Percentiles rank a stretch among this genome's conserved stretches.
Conservation (phyloP, 2,888 invertebrate genomes). For the Myathropa florea region DNA sequence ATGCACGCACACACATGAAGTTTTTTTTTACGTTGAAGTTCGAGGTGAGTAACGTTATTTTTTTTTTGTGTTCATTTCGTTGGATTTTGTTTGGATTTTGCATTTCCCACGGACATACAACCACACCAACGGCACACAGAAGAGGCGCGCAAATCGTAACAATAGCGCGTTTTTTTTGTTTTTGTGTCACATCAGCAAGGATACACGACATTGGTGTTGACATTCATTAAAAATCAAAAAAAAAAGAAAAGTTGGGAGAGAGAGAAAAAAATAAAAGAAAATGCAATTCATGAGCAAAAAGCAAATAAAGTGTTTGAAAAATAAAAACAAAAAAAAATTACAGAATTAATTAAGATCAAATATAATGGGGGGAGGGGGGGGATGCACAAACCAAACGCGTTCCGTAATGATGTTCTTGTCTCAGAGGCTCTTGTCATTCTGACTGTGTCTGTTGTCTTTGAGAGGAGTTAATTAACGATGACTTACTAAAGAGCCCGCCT, state of each 20-base stretch:
- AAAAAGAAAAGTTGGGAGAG: neutral
- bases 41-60: slow-evolving; percentile 45
- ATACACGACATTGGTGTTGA: slow-evolving; percentile 55
- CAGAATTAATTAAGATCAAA: slow-evolving; percentile 24
- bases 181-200: slow-evolving; percentile 29
- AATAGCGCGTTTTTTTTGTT: slow-evolving; percentile 24
- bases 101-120: slow-evolving; percentile 29
- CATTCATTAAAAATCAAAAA: slow-evolving; percentile 41
- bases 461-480: neutral
- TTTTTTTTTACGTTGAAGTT: slow-evolving; percentile 49
- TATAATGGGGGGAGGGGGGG: neutral
- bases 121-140: slow-evolving; percentile 3
- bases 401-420: slow-evolving; percentile 8
- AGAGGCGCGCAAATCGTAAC: slow-evolving; percentile 32
- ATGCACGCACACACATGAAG: slow-evolving; percentile 9
- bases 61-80: neutral
- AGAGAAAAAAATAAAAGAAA: slow-evolving; percentile 32
- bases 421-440: slow-evolving; percentile 35
- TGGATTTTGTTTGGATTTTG: slow-evolving; percentile 31
- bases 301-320: slow-evolving; percentile 31
- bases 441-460: neutral
- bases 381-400: slow-evolving; percentile 39
- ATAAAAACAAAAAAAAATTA: neutral
- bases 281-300: slow-evolving; percentile 62
- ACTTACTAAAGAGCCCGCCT: too few species aligned